A percentile compares a stretch with the other conserved stretches of the same genome.
phyloP scores from a whole-genome alignment of 2,888 invertebrate species.

The Cepaea hortensis region DNA sequence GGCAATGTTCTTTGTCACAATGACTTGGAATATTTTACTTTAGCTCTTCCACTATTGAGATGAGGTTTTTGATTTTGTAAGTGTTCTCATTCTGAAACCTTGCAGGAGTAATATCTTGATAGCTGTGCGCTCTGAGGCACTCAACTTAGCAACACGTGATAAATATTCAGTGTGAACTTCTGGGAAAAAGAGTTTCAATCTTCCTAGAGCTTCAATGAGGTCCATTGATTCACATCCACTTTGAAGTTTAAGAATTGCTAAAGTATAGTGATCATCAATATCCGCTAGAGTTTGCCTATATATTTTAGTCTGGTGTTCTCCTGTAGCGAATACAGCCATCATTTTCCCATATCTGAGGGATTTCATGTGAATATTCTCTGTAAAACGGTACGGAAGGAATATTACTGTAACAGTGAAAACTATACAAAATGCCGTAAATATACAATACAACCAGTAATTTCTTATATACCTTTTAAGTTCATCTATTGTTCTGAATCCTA shows the following conservation, averaged over 20 bases:
- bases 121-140: conserved; percentile 59
- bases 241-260: conserved; percentile 11
- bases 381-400: neutral
- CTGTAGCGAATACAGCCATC: conserved; percentile 37
- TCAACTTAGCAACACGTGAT: conserved; percentile 50
- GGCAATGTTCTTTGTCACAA: too few species aligned
- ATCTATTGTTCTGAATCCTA: conserved; percentile 43
- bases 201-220: conserved; percentile 56
- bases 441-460: conserved; percentile 41
- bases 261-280: conserved; percentile 28
- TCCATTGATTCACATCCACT: conserved; percentile 34
- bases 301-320: conserved; percentile 25
- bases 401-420: conserved; percentile 1
- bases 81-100: conserved; percentile 58
- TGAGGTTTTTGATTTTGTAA: conserved; percentile 5
- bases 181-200: conserved; percentile 64
- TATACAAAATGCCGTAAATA: neutral
- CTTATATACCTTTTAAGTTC: conserved; percentile 2
- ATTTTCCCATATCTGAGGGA: conserved; percentile 48
- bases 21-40: too few species aligned
- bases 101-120: conserved; percentile 59
- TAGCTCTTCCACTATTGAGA: too few species aligned
- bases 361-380: conserved; percentile 25
- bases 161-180: conserved; percentile 50
- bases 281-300: conserved; percentile 28